A percentile compares a stretch with the other conserved stretches of the same genome.
phyloP scores from a whole-genome alignment of 2,888 invertebrate species.

The Agonopterix heracliana region DNA sequence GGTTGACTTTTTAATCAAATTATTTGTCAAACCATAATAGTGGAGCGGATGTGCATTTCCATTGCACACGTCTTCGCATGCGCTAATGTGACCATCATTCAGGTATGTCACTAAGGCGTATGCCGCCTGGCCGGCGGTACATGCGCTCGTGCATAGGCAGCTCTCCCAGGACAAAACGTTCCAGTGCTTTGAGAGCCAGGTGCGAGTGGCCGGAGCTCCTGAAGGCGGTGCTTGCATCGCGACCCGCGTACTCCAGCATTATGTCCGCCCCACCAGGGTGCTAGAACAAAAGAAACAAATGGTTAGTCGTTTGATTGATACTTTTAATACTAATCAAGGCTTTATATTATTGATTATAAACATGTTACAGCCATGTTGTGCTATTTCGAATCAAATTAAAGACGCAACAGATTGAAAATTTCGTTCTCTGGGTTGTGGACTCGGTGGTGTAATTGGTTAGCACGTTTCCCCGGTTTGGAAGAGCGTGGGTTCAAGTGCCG shows the following conservation, averaged over 20 bases:
- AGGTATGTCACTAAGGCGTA: slow-evolving; percentile 75
- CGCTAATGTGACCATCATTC: slow-evolving; percentile 35
- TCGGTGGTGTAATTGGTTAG: too few species aligned
- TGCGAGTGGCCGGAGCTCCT: slow-evolving; percentile 86
- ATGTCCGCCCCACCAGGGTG: slow-evolving; percentile 91
- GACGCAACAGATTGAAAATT: too few species aligned
- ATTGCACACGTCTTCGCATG: too few species aligned
- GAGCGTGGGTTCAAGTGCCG: too few species aligned
- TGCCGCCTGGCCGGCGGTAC: slow-evolving; percentile 79
- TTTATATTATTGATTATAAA: too few species aligned
- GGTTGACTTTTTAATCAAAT: too few species aligned
- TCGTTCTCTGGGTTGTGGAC: too few species aligned
- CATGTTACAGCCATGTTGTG: too few species aligned
- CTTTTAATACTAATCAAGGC: not conserved
- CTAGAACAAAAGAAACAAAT: slow-evolving; percentile 48
- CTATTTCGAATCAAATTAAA: too few species aligned
- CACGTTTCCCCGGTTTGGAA: too few species aligned
- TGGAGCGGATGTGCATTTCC: too few species aligned
- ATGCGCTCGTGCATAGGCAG: slow-evolving; percentile 84
- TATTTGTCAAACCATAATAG: too few species aligned
- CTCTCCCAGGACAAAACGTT: slow-evolving; percentile 85
- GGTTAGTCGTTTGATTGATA: not conserved
- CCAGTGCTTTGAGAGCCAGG: slow-evolving; percentile 78
- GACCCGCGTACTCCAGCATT: slow-evolving; percentile 88
- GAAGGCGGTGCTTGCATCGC: slow-evolving; percentile 90